Percentiles rank a stretch among this genome's conserved stretches.
Conservation (phyloP, 2,797 vertebrate species). For the Lophura swinhoii region DNA sequence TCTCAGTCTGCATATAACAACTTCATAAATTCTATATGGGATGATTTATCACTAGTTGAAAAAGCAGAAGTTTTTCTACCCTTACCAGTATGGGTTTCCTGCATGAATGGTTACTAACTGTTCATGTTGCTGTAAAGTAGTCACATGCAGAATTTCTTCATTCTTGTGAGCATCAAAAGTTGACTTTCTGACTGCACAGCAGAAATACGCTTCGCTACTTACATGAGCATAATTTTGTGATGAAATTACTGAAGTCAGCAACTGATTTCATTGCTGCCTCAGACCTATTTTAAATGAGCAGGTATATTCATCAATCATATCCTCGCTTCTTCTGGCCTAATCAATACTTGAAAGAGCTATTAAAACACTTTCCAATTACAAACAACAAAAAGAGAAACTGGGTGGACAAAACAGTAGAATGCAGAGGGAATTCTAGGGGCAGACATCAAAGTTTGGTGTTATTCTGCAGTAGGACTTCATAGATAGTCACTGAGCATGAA, state of each 20-base stretch:
- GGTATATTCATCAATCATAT: constrained; percentile 66
- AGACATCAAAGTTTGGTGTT: background rate
- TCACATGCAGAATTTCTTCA: background rate
- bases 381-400: background rate
- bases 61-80: background rate
- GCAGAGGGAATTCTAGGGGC: background rate
- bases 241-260: constrained; percentile 66
- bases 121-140: background rate
- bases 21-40: background rate
- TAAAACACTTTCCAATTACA: constrained; percentile 17
- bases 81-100: background rate
- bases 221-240: constrained; percentile 51
- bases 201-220: constrained; percentile 53
- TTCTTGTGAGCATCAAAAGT: constrained; percentile 3
- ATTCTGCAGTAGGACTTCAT: background rate
- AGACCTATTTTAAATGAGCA: constrained; percentile 58
- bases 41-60: constrained; percentile 6
- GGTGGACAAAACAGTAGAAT: background rate
- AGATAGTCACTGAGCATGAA: background rate
- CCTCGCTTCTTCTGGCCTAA: constrained; percentile 16
- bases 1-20: background rate
- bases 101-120: background rate
- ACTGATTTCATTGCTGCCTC: constrained; percentile 50
- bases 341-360: constrained; percentile 36
- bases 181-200: constrained; percentile 57